A percentile compares a stretch with the other conserved stretches of the same genome.
phyloP scores from a whole-genome alignment of 2,888 invertebrate species.

The Teinopalpus imperialis region DNA sequence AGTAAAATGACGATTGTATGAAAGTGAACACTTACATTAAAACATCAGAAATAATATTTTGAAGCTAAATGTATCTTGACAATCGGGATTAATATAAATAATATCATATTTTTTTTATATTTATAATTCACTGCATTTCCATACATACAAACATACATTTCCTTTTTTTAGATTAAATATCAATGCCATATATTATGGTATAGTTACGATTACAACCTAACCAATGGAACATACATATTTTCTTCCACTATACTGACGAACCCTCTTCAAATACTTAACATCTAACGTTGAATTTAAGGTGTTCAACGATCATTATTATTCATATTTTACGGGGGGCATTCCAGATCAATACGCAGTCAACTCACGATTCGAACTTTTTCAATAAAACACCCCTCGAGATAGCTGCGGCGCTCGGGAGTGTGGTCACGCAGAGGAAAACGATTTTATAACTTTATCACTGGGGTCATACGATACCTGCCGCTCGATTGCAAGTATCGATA shows the following conservation, averaged over 20 bases:
- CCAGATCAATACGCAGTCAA: constrained; percentile 60
- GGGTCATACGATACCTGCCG: constrained; percentile 56
- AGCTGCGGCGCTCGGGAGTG: constrained; percentile 59
- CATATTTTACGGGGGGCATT: constrained; percentile 62
- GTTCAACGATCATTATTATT: constrained; percentile 53
- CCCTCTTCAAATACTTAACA: neutral
- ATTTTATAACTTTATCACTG: constrained; percentile 78
- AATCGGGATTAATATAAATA: too few relatives aligned
- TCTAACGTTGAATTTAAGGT: constrained; percentile 22
- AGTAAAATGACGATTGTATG: too few relatives aligned
- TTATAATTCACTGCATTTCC: too few relatives aligned
- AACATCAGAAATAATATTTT: too few relatives aligned
- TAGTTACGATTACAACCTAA: too few relatives aligned
- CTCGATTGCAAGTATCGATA: constrained; percentile 28
- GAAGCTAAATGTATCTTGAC: too few relatives aligned
- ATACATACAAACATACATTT: too few relatives aligned
- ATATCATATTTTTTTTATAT: too few relatives aligned
- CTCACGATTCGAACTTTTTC: constrained; percentile 77
- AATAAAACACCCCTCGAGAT: constrained; percentile 73
- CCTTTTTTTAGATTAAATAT: too few relatives aligned
- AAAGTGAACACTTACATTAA: too few relatives aligned
- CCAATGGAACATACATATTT: neutral
- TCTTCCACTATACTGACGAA: neutral
- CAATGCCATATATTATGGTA: too few relatives aligned
- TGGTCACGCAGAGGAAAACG: constrained; percentile 73